These are phyloP conservation scores for Cetoscarus ocellatus DNA, from an alignment of 2,797 vertebrate genomes.

Conservation along the genomic window DNA sequence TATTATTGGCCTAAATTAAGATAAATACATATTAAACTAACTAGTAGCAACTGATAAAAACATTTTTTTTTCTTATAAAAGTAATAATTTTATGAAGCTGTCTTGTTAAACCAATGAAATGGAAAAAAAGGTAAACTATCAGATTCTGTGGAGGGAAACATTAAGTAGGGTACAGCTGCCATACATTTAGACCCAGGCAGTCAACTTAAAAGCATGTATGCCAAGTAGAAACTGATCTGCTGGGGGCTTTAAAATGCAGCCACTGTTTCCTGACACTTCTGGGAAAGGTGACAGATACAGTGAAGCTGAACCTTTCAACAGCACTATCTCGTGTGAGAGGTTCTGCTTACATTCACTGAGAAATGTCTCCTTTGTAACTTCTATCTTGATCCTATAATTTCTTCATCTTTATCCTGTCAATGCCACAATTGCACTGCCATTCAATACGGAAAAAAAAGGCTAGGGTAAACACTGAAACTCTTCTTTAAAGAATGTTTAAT, in stretches of 20 bases:
- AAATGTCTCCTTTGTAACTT: slow-evolving; percentile 57
- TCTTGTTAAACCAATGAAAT: too few relatives aligned
- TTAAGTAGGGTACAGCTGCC: slow-evolving; percentile 49
- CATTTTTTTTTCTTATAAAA: too few relatives aligned
- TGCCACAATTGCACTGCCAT: slow-evolving; percentile 44
- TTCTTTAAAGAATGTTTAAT: slow-evolving; percentile 21
- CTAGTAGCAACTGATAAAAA: too few relatives aligned
- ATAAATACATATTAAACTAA: slow-evolving; percentile 26
- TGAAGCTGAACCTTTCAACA: slow-evolving; percentile 74
- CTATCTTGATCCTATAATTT: slow-evolving; percentile 44
- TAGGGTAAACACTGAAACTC: slow-evolving; percentile 50
- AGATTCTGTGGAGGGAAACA: not conserved
- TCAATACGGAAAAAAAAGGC: slow-evolving; percentile 37
- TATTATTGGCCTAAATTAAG: slow-evolving; percentile 11
- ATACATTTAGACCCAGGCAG: slow-evolving; percentile 64
- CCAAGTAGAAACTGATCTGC: slow-evolving; percentile 76
- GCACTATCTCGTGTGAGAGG: slow-evolving; percentile 62
- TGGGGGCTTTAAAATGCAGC: slow-evolving; percentile 65
- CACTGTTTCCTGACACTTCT: slow-evolving; percentile 80
- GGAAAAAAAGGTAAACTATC: not conserved
- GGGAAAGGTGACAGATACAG: slow-evolving; percentile 82
- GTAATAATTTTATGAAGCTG: too few relatives aligned
- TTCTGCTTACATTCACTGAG: slow-evolving; percentile 66
- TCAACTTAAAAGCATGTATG: slow-evolving; percentile 65
- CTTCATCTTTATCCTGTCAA: slow-evolving; percentile 30